Percentiles rank a stretch among this genome's conserved stretches.
phyloP scores from a whole-genome alignment of 2,888 invertebrate genomes.

The Trichopria drosophilae region DNA sequence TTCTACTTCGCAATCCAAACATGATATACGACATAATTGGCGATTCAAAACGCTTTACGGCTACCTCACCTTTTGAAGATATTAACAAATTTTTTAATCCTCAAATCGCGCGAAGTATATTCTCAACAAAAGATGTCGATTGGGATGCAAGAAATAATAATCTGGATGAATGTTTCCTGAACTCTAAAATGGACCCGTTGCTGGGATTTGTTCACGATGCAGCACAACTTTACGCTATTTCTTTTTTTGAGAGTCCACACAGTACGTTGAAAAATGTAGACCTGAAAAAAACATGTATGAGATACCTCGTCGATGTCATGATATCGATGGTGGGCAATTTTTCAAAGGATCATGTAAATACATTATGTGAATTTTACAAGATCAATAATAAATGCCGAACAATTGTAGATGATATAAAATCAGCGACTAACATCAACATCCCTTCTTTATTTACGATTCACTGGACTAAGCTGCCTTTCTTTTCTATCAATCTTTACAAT shows the following conservation, averaged over 20 bases:
- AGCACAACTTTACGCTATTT: slow-evolving; percentile 32
- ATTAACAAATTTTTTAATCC: no score
- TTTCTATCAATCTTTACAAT: slow-evolving; percentile 24
- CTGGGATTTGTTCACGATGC: slow-evolving; percentile 40
- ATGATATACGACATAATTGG: no score
- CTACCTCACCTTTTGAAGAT: no score
- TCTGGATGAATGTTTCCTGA: slow-evolving; percentile 40
- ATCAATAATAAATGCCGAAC: no score
- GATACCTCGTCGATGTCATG: slow-evolving; percentile 57
- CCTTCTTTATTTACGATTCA: no score
- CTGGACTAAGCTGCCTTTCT: slow-evolving; percentile 23
- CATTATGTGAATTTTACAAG: no score
- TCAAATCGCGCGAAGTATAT: slow-evolving; percentile 41
- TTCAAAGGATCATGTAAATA: no score
- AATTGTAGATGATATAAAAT: no score
- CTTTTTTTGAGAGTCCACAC: slow-evolving; percentile 21
- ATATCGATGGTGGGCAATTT: slow-evolving; percentile 49
- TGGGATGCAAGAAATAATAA: slow-evolving; percentile 38
- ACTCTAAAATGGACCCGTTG: slow-evolving; percentile 40
- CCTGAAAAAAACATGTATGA: slow-evolving; percentile 53
- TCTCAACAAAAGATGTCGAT: slow-evolving; percentile 36
- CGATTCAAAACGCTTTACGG: no score
- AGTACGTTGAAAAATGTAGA: slow-evolving; percentile 42
- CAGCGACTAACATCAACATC: no score
- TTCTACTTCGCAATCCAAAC: no score